Evolutionary conservation across 2,113 vertebrate species (phyloP), one percentile per base, ranked within the genome.

Genomic region (Nesogale talazaci): DNA sequence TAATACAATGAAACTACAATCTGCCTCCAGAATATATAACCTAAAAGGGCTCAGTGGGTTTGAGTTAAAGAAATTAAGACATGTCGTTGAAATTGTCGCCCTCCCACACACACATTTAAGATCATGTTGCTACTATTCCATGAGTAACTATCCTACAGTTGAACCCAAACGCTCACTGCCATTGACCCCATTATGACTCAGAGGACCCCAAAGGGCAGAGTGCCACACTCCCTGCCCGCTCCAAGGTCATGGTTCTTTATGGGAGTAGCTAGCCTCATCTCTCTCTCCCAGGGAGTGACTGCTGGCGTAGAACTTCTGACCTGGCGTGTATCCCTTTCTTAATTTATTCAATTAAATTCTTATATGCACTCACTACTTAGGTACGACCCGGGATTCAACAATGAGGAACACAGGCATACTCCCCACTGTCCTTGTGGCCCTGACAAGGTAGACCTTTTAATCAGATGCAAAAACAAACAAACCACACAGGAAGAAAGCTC

Each of bases 381-480:
- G 10, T 23, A 67, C 22, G 16, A 4, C 84, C 34, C 17, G 29
- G 20, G 56, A 14, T 27, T 76, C 38, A 25, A 6, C n/a, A 67
- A 23, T 6, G 17, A 67, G 31, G 20, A 5, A 20, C 12, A 25
- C 4, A 20, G 17, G 4, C 1, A 0, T 1, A 2, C 17, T n/a
- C 56, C 29, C 36, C 0, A 1, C 23, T 27, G 38, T 74, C 38
- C 46, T 19, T 2, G 9, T 61, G 46, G 46, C 9, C 52, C 65
- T 15, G 63, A 59, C 12, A 31, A 19, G 42, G 2, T 38, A 1
- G 19, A 2, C 36, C 4, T 57, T 40, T 83, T 1, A 7, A 5
- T 1, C 0, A 52, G 46, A 52, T 52, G 10, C 46, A 52, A 9
- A 52, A 9, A 52, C 46, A 52, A 9, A 52, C 42, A 46, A 9